Evolutionary conservation across 2,113 vertebrate genomes (phyloP), one percentile per base, ranked within the genome.

Genomic region (Mugil cephalus): DNA sequence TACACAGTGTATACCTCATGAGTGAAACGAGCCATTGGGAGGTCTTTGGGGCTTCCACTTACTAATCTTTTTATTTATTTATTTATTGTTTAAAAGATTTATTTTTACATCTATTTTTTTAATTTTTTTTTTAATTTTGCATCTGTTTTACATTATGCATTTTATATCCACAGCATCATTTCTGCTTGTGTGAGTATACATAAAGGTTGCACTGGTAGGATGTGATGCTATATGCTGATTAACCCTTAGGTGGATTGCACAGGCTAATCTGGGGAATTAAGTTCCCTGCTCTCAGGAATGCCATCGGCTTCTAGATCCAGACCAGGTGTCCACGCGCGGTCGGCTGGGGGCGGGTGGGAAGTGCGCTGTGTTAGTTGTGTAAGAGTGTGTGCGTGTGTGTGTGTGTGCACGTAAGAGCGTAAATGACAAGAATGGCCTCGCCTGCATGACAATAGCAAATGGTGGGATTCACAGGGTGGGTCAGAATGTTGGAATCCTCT

Each of bases 221-320:
- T 67, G 66, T 58, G 70, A 77, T 74, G 50, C 69, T 53, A 58
- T 70, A 45, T 74, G 73, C 74, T 79, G 82, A 86, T 89, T 88
- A 84, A 85, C 83, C 72, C 62, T 73, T 59, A 65, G 58, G 51
- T 81, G 83, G 85, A 87, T 89, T 83, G 65, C 52, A 45, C 63
- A 19, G 75, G 53, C 50, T 90, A 85, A 88, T 83, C 87, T 67
- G n/a, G 35, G 81, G 86, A 85, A 86, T 90, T 92, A 90, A 80
- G 76, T 38, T 86, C 45, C 24, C 21, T 63, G 82, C 54, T 56
- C 35, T 61, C 10, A 62, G 83, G 77, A 89, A 91, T 84, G 76
- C 60, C 74, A 68, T 45, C 34, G 30, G 73, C 63, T 62, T 52
- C 60, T 45, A 79, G 55, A 80, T 75, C 78, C 80, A 80, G 77